phyloP scores from a whole-genome alignment of 64 coral and sea anemone genomes.

The Actinia equina region DNA sequence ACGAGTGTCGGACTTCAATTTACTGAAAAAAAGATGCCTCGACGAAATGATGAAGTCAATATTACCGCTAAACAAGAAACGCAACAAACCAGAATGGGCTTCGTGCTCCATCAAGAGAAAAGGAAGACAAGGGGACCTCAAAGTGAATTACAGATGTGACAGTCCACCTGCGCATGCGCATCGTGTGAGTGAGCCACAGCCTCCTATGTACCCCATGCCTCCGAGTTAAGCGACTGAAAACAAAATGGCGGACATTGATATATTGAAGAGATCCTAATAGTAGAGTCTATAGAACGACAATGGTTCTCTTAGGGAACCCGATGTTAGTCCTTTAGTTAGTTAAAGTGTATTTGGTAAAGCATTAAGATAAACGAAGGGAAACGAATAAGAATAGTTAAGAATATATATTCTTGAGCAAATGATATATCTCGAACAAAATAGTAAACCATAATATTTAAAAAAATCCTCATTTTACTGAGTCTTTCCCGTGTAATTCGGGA shows the following conservation, averaged over 20 bases:
- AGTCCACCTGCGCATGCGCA: background rate
- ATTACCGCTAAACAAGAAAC: background rate
- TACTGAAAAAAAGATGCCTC: background rate
- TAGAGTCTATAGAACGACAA: background rate
- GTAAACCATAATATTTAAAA: too few relatives aligned
- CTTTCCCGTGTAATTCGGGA: too few relatives aligned
- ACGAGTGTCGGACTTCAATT: background rate
- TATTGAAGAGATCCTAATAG: background rate
- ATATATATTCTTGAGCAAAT: too few relatives aligned
- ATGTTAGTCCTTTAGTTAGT: background rate
- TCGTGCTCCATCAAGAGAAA: conserved; percentile 20
- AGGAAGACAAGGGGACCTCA: conserved; percentile 20
- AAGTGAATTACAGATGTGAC: conserved; percentile 26
- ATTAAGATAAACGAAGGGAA: background rate
- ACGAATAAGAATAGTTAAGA: too few relatives aligned
- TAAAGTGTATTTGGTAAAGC: background rate
- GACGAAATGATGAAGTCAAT: background rate
- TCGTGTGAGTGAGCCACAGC: background rate
- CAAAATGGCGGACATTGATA: background rate
- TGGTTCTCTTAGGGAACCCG: too few relatives aligned
- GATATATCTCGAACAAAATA: too few relatives aligned
- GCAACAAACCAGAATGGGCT: background rate
- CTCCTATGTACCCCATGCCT: background rate
- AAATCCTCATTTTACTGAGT: too few relatives aligned
- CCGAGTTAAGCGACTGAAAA: background rate